A percentile compares a stretch with the other conserved stretches of the same genome.
Evolutionary conservation across 2,888 invertebrate genomes (phyloP).

Genomic region (Scelioninae gen. 1): DNA sequence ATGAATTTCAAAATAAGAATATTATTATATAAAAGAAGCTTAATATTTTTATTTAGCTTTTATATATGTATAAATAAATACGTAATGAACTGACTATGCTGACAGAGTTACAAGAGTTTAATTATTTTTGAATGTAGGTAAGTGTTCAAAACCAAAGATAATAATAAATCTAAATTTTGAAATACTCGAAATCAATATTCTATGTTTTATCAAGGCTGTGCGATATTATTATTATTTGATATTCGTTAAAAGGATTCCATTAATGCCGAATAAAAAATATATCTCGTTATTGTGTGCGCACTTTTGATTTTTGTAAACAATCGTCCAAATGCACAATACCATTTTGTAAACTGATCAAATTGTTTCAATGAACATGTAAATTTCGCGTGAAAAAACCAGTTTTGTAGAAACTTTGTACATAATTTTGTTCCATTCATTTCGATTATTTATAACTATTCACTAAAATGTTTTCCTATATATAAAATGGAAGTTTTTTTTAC

Average conservation of each 20-base stretch:
- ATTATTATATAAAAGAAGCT: too few relatives aligned
- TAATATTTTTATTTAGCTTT: too few relatives aligned
- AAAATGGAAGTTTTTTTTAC: conserved; percentile 5
- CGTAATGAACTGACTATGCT: too few relatives aligned
- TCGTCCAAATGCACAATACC: conserved; percentile 43
- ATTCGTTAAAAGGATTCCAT: conserved; percentile 7
- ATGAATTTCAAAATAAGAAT: too few relatives aligned
- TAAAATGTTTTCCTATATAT: background rate
- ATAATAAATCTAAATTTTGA: too few relatives aligned
- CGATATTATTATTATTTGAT: conserved; percentile 20
- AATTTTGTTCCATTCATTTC: background rate
- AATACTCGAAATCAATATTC: conserved; percentile 3
- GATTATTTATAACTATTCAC: background rate
- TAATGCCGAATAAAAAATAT: conserved; percentile 3
- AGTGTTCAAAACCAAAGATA: too few relatives aligned
- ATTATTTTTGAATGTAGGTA: too few relatives aligned
- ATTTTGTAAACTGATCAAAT: conserved; percentile 31
- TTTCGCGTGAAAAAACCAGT: conserved; percentile 10
- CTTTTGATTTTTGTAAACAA: conserved; percentile 23
- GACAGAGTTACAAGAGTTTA: too few relatives aligned
- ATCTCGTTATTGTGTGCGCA: conserved; percentile 16
- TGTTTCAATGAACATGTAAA: conserved; percentile 14
- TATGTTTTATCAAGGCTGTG: conserved; percentile 39
- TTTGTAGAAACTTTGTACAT: conserved; percentile 11
- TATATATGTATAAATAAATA: too few relatives aligned